These are phyloP conservation scores for Venusia cambrica DNA, from an alignment of 2,888 invertebrate genomes.

Conservation along the genomic window DNA sequence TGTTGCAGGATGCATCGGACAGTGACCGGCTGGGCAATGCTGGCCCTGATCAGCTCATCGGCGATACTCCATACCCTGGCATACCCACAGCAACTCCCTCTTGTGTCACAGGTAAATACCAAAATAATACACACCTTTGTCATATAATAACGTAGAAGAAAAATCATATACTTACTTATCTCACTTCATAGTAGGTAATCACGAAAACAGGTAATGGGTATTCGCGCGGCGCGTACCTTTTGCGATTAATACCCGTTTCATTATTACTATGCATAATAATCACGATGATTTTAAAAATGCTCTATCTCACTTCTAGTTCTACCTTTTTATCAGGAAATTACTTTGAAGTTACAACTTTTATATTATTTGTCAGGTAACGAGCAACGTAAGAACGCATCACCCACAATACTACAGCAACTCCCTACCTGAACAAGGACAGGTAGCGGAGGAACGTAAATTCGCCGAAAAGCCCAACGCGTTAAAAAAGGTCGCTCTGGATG, in stretches of 20 bases:
- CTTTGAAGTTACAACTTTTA: too few relatives aligned
- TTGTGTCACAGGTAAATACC: constrained; percentile 66
- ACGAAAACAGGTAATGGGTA: too few relatives aligned
- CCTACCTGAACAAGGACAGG: constrained; percentile 56
- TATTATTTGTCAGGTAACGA: constrained; percentile 60
- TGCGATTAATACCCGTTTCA: too few relatives aligned
- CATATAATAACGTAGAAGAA: too few relatives aligned
- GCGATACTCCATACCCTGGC: constrained; percentile 85
- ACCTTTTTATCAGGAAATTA: too few relatives aligned
- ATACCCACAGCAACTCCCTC: constrained; percentile 79
- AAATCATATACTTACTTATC: background rate
- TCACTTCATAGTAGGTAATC: background rate
- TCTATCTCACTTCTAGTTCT: too few relatives aligned
- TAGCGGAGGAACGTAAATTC: constrained; percentile 87
- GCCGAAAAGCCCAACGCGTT: constrained; percentile 94
- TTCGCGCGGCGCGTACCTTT: too few relatives aligned
- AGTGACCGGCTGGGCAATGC: constrained; percentile 84
- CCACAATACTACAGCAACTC: constrained; percentile 75
- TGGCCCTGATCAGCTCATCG: constrained; percentile 85
- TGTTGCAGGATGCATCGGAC: constrained; percentile 83
- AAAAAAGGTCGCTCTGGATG: constrained; percentile 92
- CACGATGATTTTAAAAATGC: background rate
- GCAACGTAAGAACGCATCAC: constrained; percentile 70
- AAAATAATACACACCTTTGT: constrained; percentile 9
- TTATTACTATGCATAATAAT: too few relatives aligned